A percentile compares a stretch with the other conserved stretches of the same genome.
These are phyloP conservation scores for Glyptemys insculpta DNA, from an alignment of 2,797 vertebrate genomes.

Conservation along the genomic window DNA sequence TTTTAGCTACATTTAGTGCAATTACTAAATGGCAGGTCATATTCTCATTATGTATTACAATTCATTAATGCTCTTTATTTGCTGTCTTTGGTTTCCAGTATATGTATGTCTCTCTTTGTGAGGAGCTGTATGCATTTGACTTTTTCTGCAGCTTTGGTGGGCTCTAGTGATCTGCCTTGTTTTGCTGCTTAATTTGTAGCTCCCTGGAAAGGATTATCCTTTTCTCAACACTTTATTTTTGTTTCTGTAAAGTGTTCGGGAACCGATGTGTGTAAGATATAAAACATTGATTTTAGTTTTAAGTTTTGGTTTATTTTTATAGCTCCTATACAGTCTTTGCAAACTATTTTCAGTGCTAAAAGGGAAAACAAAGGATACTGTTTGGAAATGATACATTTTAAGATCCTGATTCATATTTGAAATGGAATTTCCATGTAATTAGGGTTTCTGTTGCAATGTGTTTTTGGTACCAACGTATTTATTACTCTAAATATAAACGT, in stretches of 20 bases:
- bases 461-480: slow-evolving; percentile 39
- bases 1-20: neutral
- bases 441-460: slow-evolving; percentile 52
- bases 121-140: slow-evolving; percentile 35
- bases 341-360: neutral
- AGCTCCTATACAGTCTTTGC: neutral
- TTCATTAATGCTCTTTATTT: neutral
- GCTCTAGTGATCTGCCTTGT: slow-evolving; percentile 38
- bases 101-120: neutral
- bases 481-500: slow-evolving; percentile 49
- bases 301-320: neutral
- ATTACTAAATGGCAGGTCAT: neutral
- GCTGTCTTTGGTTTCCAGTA: neutral
- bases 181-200: slow-evolving; percentile 29
- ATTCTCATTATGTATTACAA: neutral
- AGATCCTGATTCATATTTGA: neutral
- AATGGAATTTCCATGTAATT: slow-evolving; percentile 37
- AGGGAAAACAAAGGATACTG: neutral
- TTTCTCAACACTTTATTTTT: slow-evolving; percentile 53
- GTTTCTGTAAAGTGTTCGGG: slow-evolving; percentile 4
- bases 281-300: neutral
- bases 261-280: fast-evolving
- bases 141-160: slow-evolving; percentile 14
- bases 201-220: slow-evolving; percentile 29
- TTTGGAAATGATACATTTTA: neutral